These are phyloP conservation scores for Steromphala cineraria DNA, from an alignment of 2,888 invertebrate species.

Conservation along the genomic window DNA sequence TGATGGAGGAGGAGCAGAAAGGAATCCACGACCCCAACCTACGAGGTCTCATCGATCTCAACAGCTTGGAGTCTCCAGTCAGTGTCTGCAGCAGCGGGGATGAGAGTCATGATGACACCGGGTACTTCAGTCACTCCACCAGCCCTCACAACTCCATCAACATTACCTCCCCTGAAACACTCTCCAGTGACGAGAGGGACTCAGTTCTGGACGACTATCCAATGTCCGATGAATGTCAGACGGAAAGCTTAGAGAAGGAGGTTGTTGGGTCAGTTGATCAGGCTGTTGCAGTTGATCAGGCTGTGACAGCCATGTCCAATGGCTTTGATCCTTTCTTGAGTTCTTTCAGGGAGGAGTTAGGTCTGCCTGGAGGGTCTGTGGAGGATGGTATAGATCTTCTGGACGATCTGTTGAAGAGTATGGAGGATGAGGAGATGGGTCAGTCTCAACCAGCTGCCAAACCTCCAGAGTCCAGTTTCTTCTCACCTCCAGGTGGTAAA, in stretches of 20 bases:
- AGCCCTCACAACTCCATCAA: slow-evolving; percentile 21
- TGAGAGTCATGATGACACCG: slow-evolving; percentile 18
- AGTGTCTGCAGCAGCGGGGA: not conserved
- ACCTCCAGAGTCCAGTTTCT: not conserved
- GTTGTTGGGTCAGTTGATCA: not conserved
- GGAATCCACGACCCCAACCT: slow-evolving; percentile 26
- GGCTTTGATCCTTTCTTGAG: slow-evolving; percentile 27
- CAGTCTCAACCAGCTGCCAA: not conserved
- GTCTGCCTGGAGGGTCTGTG: not conserved
- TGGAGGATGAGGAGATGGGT: slow-evolving; percentile 8
- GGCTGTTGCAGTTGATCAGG: not conserved
- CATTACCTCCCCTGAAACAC: slow-evolving; percentile 15
- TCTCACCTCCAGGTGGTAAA: not conserved
- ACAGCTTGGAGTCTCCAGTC: slow-evolving; percentile 13
- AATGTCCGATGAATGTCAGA: not conserved
- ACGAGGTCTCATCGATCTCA: slow-evolving; percentile 26
- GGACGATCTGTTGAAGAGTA: slow-evolving; percentile 30
- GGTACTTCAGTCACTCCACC: slow-evolving; percentile 20
- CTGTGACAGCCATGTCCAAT: slow-evolving; percentile 5
- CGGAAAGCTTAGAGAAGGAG: not conserved
- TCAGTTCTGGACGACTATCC: not conserved
- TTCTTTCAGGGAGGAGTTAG: not conserved
- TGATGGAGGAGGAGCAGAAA: slow-evolving; percentile 30
- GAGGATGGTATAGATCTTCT: slow-evolving; percentile 30
- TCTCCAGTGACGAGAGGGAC: not conserved